phyloP scores from a whole-genome alignment of 2,797 vertebrate genomes.

The Falco biarmicus region DNA sequence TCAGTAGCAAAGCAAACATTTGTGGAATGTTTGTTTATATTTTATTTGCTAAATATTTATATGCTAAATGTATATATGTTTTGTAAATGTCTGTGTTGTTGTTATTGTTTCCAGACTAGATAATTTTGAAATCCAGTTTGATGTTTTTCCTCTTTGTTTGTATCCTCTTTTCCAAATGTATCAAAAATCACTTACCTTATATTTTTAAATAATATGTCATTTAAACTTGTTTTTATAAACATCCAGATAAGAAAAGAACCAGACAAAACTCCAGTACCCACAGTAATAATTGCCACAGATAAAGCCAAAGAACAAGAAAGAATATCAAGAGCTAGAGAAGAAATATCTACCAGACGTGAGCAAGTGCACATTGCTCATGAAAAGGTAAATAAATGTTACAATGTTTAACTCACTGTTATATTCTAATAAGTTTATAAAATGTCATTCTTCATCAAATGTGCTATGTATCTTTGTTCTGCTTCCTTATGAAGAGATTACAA shows the following conservation, averaged over 20 bases:
- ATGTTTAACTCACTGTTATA: not conserved
- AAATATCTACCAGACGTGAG: conserved; percentile 70
- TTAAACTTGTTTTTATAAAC: conserved; percentile 47
- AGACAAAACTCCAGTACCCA: conserved; percentile 73
- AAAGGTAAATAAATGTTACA: conserved; percentile 62
- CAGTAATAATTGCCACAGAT: conserved; percentile 75
- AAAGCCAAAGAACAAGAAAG: conserved; percentile 77
- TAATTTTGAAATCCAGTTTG: not conserved
- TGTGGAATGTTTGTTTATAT: not conserved
- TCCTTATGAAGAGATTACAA: not conserved
- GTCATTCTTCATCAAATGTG: not conserved
- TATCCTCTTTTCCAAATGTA: not conserved
- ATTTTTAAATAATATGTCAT: not conserved
- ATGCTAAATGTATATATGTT: not conserved
- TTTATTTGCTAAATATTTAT: not conserved
- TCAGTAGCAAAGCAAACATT: not conserved
- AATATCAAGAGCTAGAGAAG: conserved; percentile 77
- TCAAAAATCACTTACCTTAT: not conserved
- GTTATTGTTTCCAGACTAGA: not conserved
- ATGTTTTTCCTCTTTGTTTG: not conserved
- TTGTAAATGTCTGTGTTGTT: not conserved
- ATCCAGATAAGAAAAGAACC: conserved; percentile 77
- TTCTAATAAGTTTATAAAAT: not conserved
- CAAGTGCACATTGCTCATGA: conserved; percentile 75
- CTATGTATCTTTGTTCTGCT: not conserved